Conservation (phyloP, 2,797 vertebrate genomes). For the Siniperca obscura region DNA sequence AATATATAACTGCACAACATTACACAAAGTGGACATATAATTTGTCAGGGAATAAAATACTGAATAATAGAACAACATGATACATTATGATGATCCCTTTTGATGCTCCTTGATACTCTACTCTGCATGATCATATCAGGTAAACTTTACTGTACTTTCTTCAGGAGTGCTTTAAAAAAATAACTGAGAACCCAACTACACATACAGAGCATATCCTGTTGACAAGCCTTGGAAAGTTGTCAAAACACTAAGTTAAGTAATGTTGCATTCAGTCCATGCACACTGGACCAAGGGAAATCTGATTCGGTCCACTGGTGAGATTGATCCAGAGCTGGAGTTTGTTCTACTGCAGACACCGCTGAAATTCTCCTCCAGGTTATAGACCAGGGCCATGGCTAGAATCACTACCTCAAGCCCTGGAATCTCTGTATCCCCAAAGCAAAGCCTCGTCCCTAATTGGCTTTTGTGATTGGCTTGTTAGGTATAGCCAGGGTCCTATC, state of each 20-base stretch:
- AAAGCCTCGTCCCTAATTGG: slow-evolving; percentile 84
- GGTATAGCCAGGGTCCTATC: slow-evolving; percentile 75
- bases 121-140: slow-evolving; percentile 9
- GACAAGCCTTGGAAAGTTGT: slow-evolving; percentile 63
- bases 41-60: neutral
- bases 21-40: neutral
- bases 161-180: neutral
- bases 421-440: slow-evolving; percentile 82
- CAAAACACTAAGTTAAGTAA: slow-evolving; percentile 70
- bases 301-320: slow-evolving; percentile 79
- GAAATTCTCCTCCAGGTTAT: slow-evolving; percentile 76
- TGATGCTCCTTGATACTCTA: neutral
- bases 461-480: slow-evolving; percentile 87
- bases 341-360: slow-evolving; percentile 70
- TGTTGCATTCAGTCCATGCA: slow-evolving; percentile 81
- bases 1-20: neutral
- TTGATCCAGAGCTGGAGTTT: slow-evolving; percentile 79
- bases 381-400: slow-evolving; percentile 70
- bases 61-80: neutral
- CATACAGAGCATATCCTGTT: slow-evolving; percentile 16
- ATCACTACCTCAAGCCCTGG: slow-evolving; percentile 76
- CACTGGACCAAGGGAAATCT: slow-evolving; percentile 81
- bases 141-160: slow-evolving; percentile 1
- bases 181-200: neutral
- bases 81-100: neutral